Evolutionary conservation across 2,888 invertebrate species (phyloP).

Genomic region (Ischnura elegans): DNA sequence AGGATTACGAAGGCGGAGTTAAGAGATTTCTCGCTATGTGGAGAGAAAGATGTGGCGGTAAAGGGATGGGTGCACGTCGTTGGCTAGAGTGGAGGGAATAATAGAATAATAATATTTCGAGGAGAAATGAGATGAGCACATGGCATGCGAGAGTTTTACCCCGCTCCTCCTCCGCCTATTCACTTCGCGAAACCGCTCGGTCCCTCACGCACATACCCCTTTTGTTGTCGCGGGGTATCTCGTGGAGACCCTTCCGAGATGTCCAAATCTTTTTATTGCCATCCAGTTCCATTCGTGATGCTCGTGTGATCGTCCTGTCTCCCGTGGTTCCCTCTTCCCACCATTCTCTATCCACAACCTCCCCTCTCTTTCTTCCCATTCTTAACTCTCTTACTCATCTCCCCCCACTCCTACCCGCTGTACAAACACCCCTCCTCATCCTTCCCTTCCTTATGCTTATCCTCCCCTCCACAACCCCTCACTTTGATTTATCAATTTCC

Average conservation of each 20-base stretch:
- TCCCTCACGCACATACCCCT: background rate
- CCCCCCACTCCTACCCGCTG: background rate
- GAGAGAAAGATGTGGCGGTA: too few species aligned
- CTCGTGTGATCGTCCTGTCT: background rate
- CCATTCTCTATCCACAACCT: background rate
- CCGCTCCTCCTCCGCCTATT: conserved; percentile 12
- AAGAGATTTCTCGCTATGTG: background rate
- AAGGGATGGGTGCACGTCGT: background rate
- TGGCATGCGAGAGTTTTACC: background rate
- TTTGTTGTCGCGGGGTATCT: conserved; percentile 41
- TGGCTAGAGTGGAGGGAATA: background rate
- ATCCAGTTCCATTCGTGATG: conserved; percentile 36
- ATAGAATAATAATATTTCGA: background rate
- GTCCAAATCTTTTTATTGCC: conserved; percentile 46
- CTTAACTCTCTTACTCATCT: background rate
- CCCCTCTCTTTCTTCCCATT: background rate
- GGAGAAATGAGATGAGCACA: background rate
- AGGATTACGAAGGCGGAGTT: background rate
- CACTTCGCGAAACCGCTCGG: conserved; percentile 41
- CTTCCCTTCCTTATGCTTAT: background rate
- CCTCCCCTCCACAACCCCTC: background rate
- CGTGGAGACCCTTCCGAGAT: background rate
- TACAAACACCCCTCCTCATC: background rate
- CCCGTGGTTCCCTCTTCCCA: background rate
- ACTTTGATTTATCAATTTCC: conserved; percentile 51